Conservation (phyloP, 2,888 invertebrate genomes). For the Epiblema foenella region DNA sequence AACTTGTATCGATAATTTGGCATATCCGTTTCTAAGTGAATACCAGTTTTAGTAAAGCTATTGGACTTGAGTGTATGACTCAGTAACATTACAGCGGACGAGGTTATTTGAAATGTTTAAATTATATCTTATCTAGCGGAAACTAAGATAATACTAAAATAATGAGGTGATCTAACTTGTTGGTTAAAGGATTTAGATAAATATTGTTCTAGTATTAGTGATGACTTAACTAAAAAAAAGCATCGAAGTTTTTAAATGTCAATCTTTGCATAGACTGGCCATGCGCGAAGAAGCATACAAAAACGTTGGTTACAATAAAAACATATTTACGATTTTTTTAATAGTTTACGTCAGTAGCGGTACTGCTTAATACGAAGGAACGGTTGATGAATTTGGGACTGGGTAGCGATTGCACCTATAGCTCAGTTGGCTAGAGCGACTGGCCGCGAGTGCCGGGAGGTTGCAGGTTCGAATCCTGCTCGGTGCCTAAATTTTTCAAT, state of each 20-base stretch:
- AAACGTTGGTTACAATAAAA: background rate
- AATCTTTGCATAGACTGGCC: slow-evolving; percentile 7
- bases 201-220: background rate
- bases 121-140: slow-evolving; percentile 31
- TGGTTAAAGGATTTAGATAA: slow-evolving; percentile 8
- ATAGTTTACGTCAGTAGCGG: too few relatives aligned
- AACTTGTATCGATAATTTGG: slow-evolving; percentile 11
- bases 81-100: slow-evolving; percentile 12
- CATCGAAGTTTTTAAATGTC: slow-evolving; percentile 7
- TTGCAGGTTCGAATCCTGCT: too few relatives aligned
- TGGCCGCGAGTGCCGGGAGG: too few relatives aligned
- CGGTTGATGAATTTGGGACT: too few relatives aligned
- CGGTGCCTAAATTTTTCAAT: too few relatives aligned
- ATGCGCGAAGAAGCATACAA: too few relatives aligned
- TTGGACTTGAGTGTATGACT: slow-evolving; percentile 1
- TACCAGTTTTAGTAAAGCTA: slow-evolving; percentile 12
- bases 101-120: slow-evolving; percentile 15
- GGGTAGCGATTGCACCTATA: too few relatives aligned
- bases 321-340: too few relatives aligned
- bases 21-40: slow-evolving; percentile 14
- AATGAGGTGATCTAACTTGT: slow-evolving; percentile 27
- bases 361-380: too few relatives aligned
- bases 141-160: slow-evolving; percentile 31
- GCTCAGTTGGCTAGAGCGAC: too few relatives aligned
- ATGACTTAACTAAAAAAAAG: slow-evolving; percentile 12